Evolutionary conservation across 2,797 vertebrate genomes (phyloP), one percentile per base, ranked within the genome.

Genomic region (Bryconaethiops microstoma): DNA sequence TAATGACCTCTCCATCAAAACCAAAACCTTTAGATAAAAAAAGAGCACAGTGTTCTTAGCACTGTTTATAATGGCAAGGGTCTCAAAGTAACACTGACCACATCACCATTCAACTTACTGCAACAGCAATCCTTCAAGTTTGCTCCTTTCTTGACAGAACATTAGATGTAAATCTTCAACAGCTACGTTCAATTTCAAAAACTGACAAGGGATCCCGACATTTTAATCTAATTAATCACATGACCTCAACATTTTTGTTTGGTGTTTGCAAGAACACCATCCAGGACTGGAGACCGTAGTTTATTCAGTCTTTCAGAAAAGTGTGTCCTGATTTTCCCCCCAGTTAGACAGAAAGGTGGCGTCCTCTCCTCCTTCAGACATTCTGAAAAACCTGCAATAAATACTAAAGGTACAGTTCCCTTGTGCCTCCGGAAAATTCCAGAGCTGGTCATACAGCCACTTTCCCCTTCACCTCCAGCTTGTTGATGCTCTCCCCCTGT

Each of bases 401-500:
- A 76, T 76, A 72, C 29, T 74, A 64, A 68, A 21, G 52, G 67
- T 59, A 77, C 23, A 19, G 50, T 65, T 57, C 40, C 35, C 21
- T 52, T 1, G 17, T 29, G 50, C 68, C 25, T 21, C 12, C 16
- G 4, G 19, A 78, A 60, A 16, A 54, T 25, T 25, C 5, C 21
- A 78, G 23, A 13, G 39, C 48, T 48, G 70, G 75, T 88, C 82
- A 88, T 78, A 88, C 87, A 29, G 85, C 68, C 40, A 83, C 83
- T 83, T 86, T 88, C 16, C 87, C 87, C 71, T 85, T 88, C 40
- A 83, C 87, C 50, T 88, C 85, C 25, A 87, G 40, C 74, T 88
- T 88, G 63, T 45, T 84, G 42, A 63, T 39, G 0, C 86, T 85
- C 8, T 93, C 93, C 0, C 86, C 67, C 73, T 87, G 93, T 91